These are phyloP conservation scores for Pavo muticus DNA, from an alignment of 2,113 vertebrate genomes.

Conservation along the genomic window DNA sequence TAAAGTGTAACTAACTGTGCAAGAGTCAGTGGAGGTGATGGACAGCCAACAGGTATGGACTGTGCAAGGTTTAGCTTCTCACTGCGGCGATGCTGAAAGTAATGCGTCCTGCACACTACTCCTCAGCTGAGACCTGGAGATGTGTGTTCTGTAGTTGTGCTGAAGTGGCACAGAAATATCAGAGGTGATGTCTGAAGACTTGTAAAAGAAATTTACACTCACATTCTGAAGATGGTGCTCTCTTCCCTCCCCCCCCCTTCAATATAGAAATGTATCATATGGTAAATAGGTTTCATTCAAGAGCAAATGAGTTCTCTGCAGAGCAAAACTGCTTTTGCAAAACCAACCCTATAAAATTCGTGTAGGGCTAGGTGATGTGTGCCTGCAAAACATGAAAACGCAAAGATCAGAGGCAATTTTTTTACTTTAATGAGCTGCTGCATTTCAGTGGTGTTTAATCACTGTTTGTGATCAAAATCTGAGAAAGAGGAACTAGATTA, in stretches of 20 bases:
- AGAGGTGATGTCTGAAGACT: neutral
- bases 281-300: neutral
- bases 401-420: neutral
- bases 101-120: no score
- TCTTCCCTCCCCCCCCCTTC: no score
- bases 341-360: neutral
- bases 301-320: neutral
- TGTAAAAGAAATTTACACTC: neutral
- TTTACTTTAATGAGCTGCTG: neutral
- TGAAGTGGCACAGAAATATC: neutral
- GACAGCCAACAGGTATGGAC: conserved; percentile 91
- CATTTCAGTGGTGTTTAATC: neutral
- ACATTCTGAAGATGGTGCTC: fast-evolving
- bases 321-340: neutral
- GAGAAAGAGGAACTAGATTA: no score
- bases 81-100: fast-evolving
- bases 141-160: neutral
- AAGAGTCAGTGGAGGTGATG: conserved; percentile 85
- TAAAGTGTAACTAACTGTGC: neutral
- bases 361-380: neutral
- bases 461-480: no score
- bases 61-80: neutral
- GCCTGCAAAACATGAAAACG: neutral
- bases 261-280: neutral
- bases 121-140: neutral